Base-by-base conservation (phyloP, 2,888 invertebrate genomes). In the Ormyrus labotus region DNA sequence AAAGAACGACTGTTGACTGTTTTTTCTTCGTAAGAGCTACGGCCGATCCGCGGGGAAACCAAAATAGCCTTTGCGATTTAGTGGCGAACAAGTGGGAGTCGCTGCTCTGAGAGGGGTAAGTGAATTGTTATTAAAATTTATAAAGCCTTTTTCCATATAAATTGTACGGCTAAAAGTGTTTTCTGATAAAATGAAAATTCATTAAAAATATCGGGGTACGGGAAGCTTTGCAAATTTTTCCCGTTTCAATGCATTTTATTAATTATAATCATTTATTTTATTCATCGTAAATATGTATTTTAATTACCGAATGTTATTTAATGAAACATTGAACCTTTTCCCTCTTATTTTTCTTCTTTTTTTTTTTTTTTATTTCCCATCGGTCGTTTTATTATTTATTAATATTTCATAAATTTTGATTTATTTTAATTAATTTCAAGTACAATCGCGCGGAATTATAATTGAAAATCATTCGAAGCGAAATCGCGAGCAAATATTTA, bases 371-470 rank as follows among this genome's bases (percentile, higher is more conserved):
- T 34, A 4, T 71, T 53, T 57, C 19, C 47, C 50, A 9, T 53
- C 50, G 9, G 47, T 53, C 45, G 58, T 70, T 80, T 74, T 50
- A 64, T 70, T 80, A 69, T 75, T 80, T 80, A 80, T 76, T 71
- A 71, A 80, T 71, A 80, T 81, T 73, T 72, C 78, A 76, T 76
- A 69, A 72, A 81, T 79, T 81, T 79, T 72, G 78, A 81, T 81
- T 76, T 81, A 81, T 81, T 81, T 81, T 79, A 81, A 81, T 81
- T 81, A 82, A 79, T 80, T 80, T 77, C 60, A 80, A 77, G 79
- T 80, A 80, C 77, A 80, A 80, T 73, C 74, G 79, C 60, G 51
- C 76, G 50, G 82, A 77, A 79, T 80, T 80, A 82, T 82, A 82
- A 79, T 82, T 82, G 82, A 82, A 82, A 80, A 80, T 80, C 82